These are phyloP conservation scores for Quadriops clusia DNA, from an alignment of 2,888 invertebrate species.

Conservation along the genomic window DNA sequence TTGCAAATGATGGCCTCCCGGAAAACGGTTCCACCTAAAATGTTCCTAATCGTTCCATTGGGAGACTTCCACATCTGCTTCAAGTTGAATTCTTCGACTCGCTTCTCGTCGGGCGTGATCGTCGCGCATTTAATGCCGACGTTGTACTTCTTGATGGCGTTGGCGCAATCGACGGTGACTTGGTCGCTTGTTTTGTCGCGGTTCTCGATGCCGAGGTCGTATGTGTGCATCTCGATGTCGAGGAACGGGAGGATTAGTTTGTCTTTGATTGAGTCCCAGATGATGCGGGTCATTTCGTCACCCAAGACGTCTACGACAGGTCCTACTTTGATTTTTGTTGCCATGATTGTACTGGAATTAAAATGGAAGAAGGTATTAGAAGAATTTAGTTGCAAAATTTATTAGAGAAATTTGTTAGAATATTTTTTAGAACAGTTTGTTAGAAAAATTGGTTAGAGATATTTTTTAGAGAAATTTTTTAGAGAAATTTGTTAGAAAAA, in stretches of 20 bases:
- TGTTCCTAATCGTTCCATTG: slow-evolving; percentile 80
- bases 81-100: slow-evolving; percentile 82
- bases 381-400: too few relatives aligned
- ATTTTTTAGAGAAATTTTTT: too few relatives aligned
- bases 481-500: too few relatives aligned
- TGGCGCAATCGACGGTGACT: slow-evolving; percentile 93
- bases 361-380: neutral
- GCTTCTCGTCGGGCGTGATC: slow-evolving; percentile 93
- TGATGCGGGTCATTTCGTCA: slow-evolving; percentile 95
- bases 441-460: neutral
- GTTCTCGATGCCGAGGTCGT: slow-evolving; percentile 90
- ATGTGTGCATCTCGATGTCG: slow-evolving; percentile 87
- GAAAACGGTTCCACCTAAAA: slow-evolving; percentile 70
- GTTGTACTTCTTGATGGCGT: slow-evolving; percentile 92
- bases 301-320: slow-evolving; percentile 87
- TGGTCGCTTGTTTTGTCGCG: slow-evolving; percentile 89
- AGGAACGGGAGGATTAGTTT: slow-evolving; percentile 93
- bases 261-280: slow-evolving; percentile 96
- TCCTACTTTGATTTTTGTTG: slow-evolving; percentile 65
- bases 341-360: slow-evolving; percentile 20
- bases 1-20: slow-evolving; percentile 81
- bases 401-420: too few relatives aligned
- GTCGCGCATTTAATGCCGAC: slow-evolving; percentile 99
- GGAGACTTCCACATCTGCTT: slow-evolving; percentile 89
- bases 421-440: neutral